Conservation (phyloP, 2,113 vertebrate genomes). For the Cyanoliseus patagonus region DNA sequence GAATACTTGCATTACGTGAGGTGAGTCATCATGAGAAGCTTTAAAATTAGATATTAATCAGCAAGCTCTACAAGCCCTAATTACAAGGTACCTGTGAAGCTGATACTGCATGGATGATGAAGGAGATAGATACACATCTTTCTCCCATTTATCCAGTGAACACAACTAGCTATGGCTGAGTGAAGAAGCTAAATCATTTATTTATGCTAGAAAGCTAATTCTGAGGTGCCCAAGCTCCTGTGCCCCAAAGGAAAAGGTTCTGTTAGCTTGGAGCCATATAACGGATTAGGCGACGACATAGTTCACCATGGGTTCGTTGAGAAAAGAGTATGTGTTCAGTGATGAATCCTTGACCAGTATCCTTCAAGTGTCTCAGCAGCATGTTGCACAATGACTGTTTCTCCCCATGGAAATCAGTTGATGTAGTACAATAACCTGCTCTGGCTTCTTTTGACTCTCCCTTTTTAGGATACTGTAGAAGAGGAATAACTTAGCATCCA, state of each 20-base stretch:
- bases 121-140: neutral
- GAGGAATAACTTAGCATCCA: slow-evolving; percentile 1
- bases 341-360: neutral
- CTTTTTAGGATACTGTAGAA: neutral
- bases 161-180: neutral
- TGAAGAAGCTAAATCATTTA: neutral
- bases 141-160: neutral
- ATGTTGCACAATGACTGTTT: neutral
- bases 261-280: neutral
- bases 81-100: neutral
- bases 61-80: neutral
- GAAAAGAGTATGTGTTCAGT: neutral
- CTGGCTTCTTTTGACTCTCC: slow-evolving; percentile 23
- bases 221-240: neutral
- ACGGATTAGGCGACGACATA: neutral
- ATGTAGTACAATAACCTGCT: neutral
- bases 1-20: neutral
- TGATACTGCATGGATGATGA: neutral
- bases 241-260: neutral
- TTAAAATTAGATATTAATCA: slow-evolving; percentile 32
- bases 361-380: neutral
- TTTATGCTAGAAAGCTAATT: neutral
- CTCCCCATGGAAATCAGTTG: neutral
- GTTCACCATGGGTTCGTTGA: neutral
- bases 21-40: neutral